A percentile compares a stretch with the other conserved stretches of the same genome.
Conservation (phyloP, 2,113 vertebrate species). For the Murina feae region DNA sequence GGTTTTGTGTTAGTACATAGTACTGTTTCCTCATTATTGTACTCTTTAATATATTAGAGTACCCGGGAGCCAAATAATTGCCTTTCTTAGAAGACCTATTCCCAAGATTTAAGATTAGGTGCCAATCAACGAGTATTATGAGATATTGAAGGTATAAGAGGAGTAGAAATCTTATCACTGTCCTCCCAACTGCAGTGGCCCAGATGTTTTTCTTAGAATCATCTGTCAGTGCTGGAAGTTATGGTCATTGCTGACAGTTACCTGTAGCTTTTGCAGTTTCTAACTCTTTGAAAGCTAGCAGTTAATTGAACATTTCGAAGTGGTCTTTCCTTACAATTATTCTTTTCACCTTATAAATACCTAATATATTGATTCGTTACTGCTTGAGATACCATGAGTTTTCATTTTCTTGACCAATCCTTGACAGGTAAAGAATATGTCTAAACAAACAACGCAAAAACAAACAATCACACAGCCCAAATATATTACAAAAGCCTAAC, state of each 20-base stretch:
- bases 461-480: not conserved
- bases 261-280: not conserved
- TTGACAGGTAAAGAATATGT: not conserved
- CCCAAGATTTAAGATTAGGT: not conserved
- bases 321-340: not conserved
- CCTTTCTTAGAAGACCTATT: not conserved
- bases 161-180: not conserved
- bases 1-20: not conserved
- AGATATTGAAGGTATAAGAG: not conserved
- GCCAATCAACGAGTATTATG: not conserved
- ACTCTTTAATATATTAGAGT: not conserved
- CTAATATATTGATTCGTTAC: not conserved
- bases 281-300: not conserved
- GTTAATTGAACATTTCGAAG: not conserved
- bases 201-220: not conserved
- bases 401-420: not conserved
- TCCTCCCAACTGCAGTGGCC: not conserved
- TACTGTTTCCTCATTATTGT: not conserved
- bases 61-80: rapidly evolving
- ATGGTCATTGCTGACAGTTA: not conserved
- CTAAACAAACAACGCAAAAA: not conserved
- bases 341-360: not conserved
- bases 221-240: not conserved
- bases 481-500: not conserved
- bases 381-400: not conserved